Base-by-base conservation (phyloP, 2,888 invertebrate species). In the Pheosia gnoma region DNA sequence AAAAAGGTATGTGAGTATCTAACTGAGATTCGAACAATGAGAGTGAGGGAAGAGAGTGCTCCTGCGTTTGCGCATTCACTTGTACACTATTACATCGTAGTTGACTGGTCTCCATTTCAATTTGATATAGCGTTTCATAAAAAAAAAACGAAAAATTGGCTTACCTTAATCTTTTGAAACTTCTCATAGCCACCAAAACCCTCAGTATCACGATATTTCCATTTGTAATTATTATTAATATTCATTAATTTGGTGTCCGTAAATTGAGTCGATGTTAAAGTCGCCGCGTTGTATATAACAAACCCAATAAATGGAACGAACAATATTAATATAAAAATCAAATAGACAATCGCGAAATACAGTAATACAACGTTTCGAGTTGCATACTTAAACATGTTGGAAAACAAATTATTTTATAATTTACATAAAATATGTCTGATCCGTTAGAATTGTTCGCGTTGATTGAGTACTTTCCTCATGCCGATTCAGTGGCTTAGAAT, bases 111-210 rank as follows among this genome's bases (percentile, higher is more conserved):
- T 25, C 25, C 4, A 25, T 36, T 36, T 5, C 10, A 45, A 25
- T 8, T 43, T 43, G 9, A 37, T 13, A 41, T 25, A 5, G 8
- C 5, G 11, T 7, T 7, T 13, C 7, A 41, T 5, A 39, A 39
- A 39, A 39, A 39, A 39, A 5, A 39, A 39, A 39, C 39, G 43
- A 9, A 43, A 25, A 43, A 10, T 49, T 11, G 10, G 13, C 78
- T 61, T 60, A 85, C 85, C 79, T 81, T 77, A 64, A 81, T 84
- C 66, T 78, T 67, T 2, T 62, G 4, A 38, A 80, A 66, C 45
- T 85, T 75, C 13, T 36, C 61, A 3, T 37, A 9, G 66, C 67
- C 73, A 53, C 85, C 85, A 0, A 51, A 57, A 6, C 45, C 25
- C 0, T 84, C 83, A 47, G 5, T n/a, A n/a, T n/a, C n/a, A n/a